Base-by-base conservation (phyloP, 2,888 invertebrate genomes). In the Drosophila ustulata region DNA sequence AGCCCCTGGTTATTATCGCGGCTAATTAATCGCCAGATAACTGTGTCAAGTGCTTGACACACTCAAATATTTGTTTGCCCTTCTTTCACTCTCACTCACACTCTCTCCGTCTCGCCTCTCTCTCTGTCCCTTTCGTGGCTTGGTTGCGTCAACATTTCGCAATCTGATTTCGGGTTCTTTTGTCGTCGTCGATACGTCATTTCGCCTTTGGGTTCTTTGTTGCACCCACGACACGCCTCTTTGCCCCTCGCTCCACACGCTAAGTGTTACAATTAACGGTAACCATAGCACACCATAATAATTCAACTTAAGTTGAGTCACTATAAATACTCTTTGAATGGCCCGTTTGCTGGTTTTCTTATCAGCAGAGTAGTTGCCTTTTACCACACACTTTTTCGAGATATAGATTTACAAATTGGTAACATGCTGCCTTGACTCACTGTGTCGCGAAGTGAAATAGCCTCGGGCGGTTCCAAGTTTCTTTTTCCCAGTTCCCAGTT, bases 31-130 rank as follows among this genome's bases (percentile, higher is more conserved):
- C 50, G 45, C 28, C 26, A 62, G 67, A 77, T 80, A 78, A 72
- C 68, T 78, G 58, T 78, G 77, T 80, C 77, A 78, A 78, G 78
- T 61, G 68, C 68, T 55, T 28, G 59, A 59, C 71, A 52, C 66
- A 37, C 70, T 56, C 53, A 46, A 76, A 80, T 67, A 63, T 78
- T 77, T 72, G 62, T 61, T 76, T 80, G 58, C 28, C 71, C 76
- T 26, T 71, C 71, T 70, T 70, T 62, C 34, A 57, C 49, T 34
- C 8, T 8, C 30, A 11, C 30, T 4, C 41, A 4, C 52, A 7
- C 39, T 7, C 25, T 3, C 39, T 34, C 45, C 34, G 9, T 6
- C 34, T 23, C 43, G 34, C 26, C 45, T 37, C n/a, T 6, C 34
- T 23, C 43, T 39, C 26, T 43, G 0, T 13, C 18, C 23, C 43